These are phyloP conservation scores for Agrochola lychnidis DNA, from an alignment of 2,888 invertebrate species.

Conservation along the genomic window DNA sequence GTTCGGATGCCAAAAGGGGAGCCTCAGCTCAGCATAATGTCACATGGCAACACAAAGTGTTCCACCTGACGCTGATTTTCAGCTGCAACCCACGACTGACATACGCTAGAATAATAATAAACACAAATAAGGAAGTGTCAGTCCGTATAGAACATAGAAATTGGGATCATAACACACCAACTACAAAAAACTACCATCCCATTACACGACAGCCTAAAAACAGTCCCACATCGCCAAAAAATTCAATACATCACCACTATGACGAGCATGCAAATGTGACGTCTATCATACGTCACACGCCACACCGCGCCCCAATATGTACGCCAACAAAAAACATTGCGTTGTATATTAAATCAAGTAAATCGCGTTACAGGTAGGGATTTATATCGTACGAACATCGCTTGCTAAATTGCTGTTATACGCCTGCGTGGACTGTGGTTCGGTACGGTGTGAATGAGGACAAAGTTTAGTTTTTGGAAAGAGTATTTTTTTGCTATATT, in stretches of 20 bases:
- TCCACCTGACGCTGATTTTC: too few relatives aligned
- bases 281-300: slow-evolving; percentile 67
- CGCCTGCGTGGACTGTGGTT: slow-evolving; percentile 63
- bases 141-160: too few relatives aligned
- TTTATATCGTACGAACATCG: slow-evolving; percentile 68
- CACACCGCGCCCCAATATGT: slow-evolving; percentile 64
- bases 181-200: slow-evolving; percentile 10
- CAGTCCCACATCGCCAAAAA: slow-evolving; percentile 22
- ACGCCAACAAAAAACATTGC: slow-evolving; percentile 61
- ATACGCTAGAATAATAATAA: too few relatives aligned
- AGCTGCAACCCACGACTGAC: too few relatives aligned
- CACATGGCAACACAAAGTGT: too few relatives aligned
- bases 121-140: too few relatives aligned
- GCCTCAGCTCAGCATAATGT: too few relatives aligned
- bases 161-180: too few relatives aligned
- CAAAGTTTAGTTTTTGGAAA: neutral
- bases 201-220: slow-evolving; percentile 44
- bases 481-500: neutral
- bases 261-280: slow-evolving; percentile 70
- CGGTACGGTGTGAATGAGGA: slow-evolving; percentile 16
- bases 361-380: slow-evolving; percentile 69
- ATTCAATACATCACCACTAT: slow-evolving; percentile 49
- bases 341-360: slow-evolving; percentile 72
- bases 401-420: slow-evolving; percentile 69
- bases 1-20: too few relatives aligned